phyloP scores from a whole-genome alignment of 2,113 vertebrate genomes.

The Tupaia tana region DNA sequence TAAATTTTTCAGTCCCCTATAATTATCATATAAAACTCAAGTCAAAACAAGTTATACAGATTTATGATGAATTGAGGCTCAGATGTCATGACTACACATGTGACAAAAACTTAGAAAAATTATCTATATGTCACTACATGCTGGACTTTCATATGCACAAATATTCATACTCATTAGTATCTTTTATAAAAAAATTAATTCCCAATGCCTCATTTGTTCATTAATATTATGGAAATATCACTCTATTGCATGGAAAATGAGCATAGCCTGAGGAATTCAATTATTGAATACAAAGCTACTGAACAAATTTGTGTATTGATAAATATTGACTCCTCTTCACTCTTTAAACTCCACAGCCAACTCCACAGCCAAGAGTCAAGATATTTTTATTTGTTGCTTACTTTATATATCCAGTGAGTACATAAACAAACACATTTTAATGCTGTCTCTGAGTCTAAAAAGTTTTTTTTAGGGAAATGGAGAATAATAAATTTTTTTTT shows the following conservation, averaged over 20 bases:
- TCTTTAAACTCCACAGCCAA: background rate
- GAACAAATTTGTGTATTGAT: background rate
- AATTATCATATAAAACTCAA: background rate
- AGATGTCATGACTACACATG: background rate
- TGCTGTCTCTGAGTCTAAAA: background rate
- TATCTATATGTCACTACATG: background rate
- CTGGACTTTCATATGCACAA: background rate
- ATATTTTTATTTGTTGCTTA: slow-evolving; percentile 42
- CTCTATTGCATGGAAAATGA: background rate
- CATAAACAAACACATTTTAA: slow-evolving; percentile 9
- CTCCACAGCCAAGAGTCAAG: background rate
- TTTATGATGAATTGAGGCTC: background rate
- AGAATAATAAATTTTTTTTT: background rate
- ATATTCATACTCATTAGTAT: background rate
- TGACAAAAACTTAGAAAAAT: background rate
- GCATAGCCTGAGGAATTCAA: background rate
- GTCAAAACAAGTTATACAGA: background rate
- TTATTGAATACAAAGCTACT: slow-evolving; percentile 14
- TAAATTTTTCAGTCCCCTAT: background rate
- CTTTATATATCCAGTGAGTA: background rate
- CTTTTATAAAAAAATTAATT: slow-evolving; percentile 4
- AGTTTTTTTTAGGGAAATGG: background rate
- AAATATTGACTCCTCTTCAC: background rate
- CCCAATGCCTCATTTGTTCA: background rate
- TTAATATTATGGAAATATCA: background rate